Evolutionary conservation across 53 echinoderm and acorn worm species (phyloP).

Genomic region (Henricia sp.): DNA sequence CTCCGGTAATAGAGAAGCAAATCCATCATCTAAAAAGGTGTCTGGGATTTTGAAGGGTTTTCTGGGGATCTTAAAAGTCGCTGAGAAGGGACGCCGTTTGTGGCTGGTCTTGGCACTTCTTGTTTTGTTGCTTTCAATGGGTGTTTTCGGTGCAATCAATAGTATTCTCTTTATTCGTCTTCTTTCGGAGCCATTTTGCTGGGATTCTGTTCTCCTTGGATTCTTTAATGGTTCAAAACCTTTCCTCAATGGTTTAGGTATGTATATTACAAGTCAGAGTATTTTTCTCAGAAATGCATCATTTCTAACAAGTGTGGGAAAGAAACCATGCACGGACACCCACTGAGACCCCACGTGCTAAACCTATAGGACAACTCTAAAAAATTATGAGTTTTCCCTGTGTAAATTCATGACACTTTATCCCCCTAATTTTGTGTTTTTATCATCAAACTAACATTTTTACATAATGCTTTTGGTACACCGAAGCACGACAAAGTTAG

Average conservation of each 20-base stretch:
- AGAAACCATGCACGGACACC: too few relatives aligned
- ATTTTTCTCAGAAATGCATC: too few relatives aligned
- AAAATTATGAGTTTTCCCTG: too few relatives aligned
- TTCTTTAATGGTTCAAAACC: slow-evolving; percentile 58
- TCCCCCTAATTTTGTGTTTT: too few relatives aligned
- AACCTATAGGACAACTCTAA: too few relatives aligned
- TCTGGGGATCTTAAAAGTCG: slow-evolving; percentile 13
- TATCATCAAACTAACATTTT: too few relatives aligned
- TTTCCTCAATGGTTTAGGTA: slow-evolving; percentile 62
- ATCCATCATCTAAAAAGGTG: neutral
- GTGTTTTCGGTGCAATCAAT: slow-evolving; percentile 42
- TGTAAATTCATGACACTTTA: too few relatives aligned
- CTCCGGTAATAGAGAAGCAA: neutral
- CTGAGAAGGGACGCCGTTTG: slow-evolving; percentile 37
- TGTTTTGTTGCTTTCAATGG: slow-evolving; percentile 26
- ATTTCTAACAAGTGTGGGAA: too few relatives aligned
- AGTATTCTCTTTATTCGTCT: slow-evolving; percentile 40
- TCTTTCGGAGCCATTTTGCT: slow-evolving; percentile 48
- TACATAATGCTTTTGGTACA: too few relatives aligned
- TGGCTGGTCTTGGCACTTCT: slow-evolving; percentile 30
- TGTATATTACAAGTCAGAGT: too few relatives aligned
- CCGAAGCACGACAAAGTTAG: too few relatives aligned
- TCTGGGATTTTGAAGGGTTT: slow-evolving; percentile 16
- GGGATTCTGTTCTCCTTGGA: slow-evolving; percentile 53
- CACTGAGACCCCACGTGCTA: too few relatives aligned